Evolutionary conservation across 2,888 invertebrate species (phyloP).

Genomic region (Meandrusa payeni): DNA sequence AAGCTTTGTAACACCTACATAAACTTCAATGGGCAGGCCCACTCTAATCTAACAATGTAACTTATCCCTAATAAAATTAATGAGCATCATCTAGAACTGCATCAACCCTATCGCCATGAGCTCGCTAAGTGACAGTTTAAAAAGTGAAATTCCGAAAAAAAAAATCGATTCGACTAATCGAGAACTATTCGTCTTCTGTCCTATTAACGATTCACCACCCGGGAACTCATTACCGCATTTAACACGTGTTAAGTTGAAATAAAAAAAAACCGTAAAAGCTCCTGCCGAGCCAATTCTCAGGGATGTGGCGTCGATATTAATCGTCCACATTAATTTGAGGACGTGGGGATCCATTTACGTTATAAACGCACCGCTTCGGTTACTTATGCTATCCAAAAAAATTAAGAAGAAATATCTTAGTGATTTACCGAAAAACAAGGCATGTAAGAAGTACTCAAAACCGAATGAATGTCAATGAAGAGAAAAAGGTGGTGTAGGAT

Average conservation of each 20-base stretch:
- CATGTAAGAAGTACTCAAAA: too few species aligned
- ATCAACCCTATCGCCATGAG: conserved; percentile 20
- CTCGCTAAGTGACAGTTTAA: conserved; percentile 23
- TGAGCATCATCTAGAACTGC: conserved; percentile 14
- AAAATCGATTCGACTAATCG: conserved; percentile 29
- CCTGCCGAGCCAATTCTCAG: conserved; percentile 41
- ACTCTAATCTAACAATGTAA: conserved; percentile 2
- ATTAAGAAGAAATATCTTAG: too few species aligned
- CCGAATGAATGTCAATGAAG: too few species aligned
- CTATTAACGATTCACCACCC: conserved; percentile 54
- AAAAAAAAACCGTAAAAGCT: conserved; percentile 30
- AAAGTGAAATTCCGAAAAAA: conserved; percentile 29
- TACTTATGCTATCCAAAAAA: too few species aligned
- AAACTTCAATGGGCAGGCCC: neutral
- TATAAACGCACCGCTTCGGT: conserved; percentile 18
- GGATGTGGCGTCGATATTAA: conserved; percentile 42
- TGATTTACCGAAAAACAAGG: too few species aligned
- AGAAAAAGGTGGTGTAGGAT: too few species aligned
- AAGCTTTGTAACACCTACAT: too few species aligned
- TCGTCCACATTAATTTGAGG: conserved; percentile 46
- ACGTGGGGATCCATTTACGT: conserved; percentile 29
- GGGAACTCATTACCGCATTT: conserved; percentile 52
- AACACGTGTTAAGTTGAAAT: conserved; percentile 56
- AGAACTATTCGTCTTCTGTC: conserved; percentile 55
- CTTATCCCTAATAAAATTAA: conserved; percentile 14